Evolutionary conservation across 2,888 invertebrate genomes (phyloP).

Genomic region (Shargacucullia verbasci): DNA sequence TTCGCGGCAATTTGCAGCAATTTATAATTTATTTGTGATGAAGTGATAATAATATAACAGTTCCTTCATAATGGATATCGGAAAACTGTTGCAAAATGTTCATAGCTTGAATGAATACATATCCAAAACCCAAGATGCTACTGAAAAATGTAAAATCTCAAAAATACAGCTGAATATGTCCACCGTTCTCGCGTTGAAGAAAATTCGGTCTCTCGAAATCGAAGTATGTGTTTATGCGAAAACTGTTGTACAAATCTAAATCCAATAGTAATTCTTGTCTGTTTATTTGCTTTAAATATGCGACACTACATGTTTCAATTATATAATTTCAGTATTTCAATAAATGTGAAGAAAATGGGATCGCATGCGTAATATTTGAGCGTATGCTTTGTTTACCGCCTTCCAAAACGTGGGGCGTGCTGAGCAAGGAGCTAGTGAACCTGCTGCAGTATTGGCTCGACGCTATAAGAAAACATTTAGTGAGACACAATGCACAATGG

Average conservation of each 20-base stretch:
- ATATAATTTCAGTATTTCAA: conserved; percentile 72
- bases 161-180: conserved; percentile 73
- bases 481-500: conserved; percentile 69
- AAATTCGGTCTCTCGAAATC: conserved; percentile 73
- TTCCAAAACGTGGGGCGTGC: conserved; percentile 73
- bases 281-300: not conserved
- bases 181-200: conserved; percentile 71
- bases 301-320: not conserved
- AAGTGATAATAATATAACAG: conserved; percentile 9
- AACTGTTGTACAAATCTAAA: not conserved
- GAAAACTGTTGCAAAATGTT: conserved; percentile 64
- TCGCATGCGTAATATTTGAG: conserved; percentile 70
- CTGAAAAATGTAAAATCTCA: conserved; percentile 54
- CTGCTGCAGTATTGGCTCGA: conserved; percentile 78
- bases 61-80: conserved; percentile 69
- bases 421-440: conserved; percentile 71
- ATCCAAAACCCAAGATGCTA: conserved; percentile 63
- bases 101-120: conserved; percentile 71
- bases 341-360: conserved; percentile 74
- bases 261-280: not conserved
- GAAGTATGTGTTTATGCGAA: conserved; percentile 65
- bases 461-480: conserved; percentile 71
- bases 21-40: conserved; percentile 29
- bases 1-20: conserved; percentile 59
- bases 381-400: conserved; percentile 67